Percentiles rank a stretch among this genome's conserved stretches.
phyloP scores from a whole-genome alignment of 2,797 vertebrate genomes.

The Malacoraja senta region DNA sequence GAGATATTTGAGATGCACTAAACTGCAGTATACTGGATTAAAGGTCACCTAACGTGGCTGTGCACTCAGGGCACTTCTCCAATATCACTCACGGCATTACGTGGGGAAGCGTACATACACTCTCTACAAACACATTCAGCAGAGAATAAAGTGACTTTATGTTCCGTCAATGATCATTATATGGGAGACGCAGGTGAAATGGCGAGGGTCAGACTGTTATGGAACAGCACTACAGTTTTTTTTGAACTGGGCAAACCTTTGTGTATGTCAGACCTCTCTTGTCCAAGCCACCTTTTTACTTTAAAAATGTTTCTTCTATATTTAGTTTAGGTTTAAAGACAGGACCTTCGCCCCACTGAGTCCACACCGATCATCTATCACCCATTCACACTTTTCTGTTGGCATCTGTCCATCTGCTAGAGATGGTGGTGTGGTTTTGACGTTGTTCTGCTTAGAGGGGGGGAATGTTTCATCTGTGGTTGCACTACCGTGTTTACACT shows the following conservation, averaged over 20 bases:
- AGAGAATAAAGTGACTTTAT: background rate
- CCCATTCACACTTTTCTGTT: too few species aligned
- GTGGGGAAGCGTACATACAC: background rate
- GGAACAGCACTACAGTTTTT: background rate
- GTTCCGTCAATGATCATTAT: background rate
- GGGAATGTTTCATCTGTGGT: too few species aligned
- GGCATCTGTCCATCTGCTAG: too few species aligned
- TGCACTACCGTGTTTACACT: too few species aligned
- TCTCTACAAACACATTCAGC: background rate
- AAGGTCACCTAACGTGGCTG: background rate
- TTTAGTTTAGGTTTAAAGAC: background rate
- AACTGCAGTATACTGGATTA: background rate
- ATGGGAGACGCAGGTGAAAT: background rate
- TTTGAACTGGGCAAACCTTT: background rate
- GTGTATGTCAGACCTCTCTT: background rate
- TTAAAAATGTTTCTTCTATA: background rate
- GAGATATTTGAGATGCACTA: background rate
- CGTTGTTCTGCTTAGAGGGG: too few species aligned
- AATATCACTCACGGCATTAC: too few species aligned
- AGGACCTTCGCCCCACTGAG: too few species aligned
- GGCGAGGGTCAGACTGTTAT: background rate
- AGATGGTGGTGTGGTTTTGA: too few species aligned
- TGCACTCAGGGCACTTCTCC: too few species aligned
- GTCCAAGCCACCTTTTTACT: background rate
- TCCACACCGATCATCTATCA: too few species aligned